Evolutionary conservation across 1,140 invertebrate species (phyloP).

Genomic region (Stegodyphus mimosarum): DNA sequence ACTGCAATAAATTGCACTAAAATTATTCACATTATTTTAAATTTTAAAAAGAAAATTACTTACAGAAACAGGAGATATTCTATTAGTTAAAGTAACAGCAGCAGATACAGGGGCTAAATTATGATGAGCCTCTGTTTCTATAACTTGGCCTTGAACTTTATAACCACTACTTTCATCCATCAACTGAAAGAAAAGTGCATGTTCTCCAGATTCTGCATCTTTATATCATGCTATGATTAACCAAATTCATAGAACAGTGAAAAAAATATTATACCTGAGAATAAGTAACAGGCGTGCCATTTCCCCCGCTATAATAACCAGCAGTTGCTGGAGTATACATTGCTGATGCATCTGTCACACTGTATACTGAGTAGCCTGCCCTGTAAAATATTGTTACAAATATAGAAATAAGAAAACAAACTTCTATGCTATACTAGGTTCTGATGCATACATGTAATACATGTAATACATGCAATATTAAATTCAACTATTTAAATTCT

Average conservation of each 20-base stretch:
- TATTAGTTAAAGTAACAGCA: constrained; percentile 74
- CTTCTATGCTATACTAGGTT: too few relatives aligned
- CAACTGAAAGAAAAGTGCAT: constrained; percentile 1
- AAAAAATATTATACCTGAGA: constrained; percentile 68
- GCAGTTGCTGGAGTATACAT: constrained; percentile 76
- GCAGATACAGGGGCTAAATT: constrained; percentile 78
- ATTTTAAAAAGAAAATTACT: constrained; percentile 69
- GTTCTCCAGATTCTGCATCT: too few relatives aligned
- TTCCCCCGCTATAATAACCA: constrained; percentile 74
- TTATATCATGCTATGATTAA: too few relatives aligned
- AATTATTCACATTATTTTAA: too few relatives aligned
- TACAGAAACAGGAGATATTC: constrained; percentile 89
- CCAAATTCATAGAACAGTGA: too few relatives aligned
- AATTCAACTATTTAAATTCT: too few relatives aligned
- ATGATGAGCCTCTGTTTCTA: constrained; percentile 71
- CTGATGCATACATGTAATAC: too few relatives aligned
- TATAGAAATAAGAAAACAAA: not conserved
- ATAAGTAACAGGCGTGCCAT: constrained; percentile 70
- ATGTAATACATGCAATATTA: too few relatives aligned
- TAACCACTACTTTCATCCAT: constrained; percentile 63
- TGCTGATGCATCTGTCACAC: constrained; percentile 77
- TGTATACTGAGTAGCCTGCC: constrained; percentile 87
- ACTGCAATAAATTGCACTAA: too few relatives aligned
- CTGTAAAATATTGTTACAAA: constrained; percentile 64
- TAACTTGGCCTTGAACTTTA: constrained; percentile 63